Conservation (phyloP, 2,113 vertebrate species). For the Indicator indicator region DNA sequence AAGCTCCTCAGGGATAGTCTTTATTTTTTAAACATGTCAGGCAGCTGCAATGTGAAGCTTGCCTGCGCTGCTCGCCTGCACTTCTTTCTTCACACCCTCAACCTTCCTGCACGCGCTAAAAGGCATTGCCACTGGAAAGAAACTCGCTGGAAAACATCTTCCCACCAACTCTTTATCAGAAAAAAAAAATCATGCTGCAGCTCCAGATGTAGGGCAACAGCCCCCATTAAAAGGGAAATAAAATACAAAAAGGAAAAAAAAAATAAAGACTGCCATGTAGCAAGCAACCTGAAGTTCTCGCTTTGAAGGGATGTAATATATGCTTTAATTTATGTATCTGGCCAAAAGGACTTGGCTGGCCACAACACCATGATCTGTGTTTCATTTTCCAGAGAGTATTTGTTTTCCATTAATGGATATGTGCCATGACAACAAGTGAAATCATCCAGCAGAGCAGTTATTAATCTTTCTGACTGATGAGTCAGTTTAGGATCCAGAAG, state of each 20-base stretch:
- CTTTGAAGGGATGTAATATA: neutral
- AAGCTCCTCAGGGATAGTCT: constrained; percentile 17
- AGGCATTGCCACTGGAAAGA: neutral
- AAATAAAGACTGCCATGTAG: neutral
- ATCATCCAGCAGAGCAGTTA: constrained; percentile 52
- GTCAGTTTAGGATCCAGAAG: constrained; percentile 55
- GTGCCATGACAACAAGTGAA: constrained; percentile 66
- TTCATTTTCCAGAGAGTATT: constrained; percentile 61
- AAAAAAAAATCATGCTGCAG: neutral
- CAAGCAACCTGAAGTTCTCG: neutral
- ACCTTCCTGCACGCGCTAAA: neutral
- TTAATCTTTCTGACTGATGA: constrained; percentile 65
- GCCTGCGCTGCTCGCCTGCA: constrained; percentile 1
- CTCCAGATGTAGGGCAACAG: neutral
- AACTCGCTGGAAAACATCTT: constrained; percentile 1
- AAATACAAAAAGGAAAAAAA: neutral
- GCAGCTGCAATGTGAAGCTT: constrained; percentile 20
- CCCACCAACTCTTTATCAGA: neutral
- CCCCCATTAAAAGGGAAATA: neutral
- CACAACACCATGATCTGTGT: neutral
- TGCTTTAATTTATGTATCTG: neutral
- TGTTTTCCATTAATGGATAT: constrained; percentile 65
- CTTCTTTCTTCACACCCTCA: constrained; percentile 41
- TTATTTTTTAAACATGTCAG: constrained; percentile 44
- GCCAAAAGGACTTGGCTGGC: constrained; percentile 39